Percentiles rank a stretch among this genome's conserved stretches.
phyloP scores from a whole-genome alignment of 2,797 vertebrate species.

The Philypnodon macrostomus region DNA sequence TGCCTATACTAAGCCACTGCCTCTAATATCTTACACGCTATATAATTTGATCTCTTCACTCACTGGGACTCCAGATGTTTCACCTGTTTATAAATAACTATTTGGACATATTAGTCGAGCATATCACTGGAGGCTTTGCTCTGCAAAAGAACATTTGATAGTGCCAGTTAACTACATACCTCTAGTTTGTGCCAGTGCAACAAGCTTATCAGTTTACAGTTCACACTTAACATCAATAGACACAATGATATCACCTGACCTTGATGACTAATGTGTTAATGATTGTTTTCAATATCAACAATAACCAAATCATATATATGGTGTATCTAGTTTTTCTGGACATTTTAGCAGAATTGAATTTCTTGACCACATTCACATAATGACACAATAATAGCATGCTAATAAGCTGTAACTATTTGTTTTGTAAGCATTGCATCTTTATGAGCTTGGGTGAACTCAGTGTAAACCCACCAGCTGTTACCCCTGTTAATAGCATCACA shows the following conservation, averaged over 20 bases:
- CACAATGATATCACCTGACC: conserved; percentile 47
- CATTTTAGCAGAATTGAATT: conserved; percentile 12
- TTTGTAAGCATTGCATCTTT: conserved; percentile 28
- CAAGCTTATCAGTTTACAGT: no score
- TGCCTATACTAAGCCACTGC: conserved; percentile 26
- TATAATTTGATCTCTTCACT: conserved; percentile 36
- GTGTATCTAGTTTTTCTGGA: conserved; percentile 2
- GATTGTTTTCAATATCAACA: conserved; percentile 41
- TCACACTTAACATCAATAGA: conserved; percentile 46
- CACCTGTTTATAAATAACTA: conserved; percentile 64
- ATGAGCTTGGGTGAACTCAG: conserved; percentile 32
- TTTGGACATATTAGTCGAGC: conserved; percentile 54
- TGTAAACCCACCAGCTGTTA: conserved; percentile 41
- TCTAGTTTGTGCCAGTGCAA: conserved; percentile 49
- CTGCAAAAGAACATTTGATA: conserved; percentile 27
- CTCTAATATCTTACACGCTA: conserved; percentile 27
- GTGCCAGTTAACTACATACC: conserved; percentile 34
- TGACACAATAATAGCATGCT: conserved; percentile 22
- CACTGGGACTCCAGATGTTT: conserved; percentile 65
- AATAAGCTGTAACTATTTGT: conserved; percentile 21
- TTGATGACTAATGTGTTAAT: conserved; percentile 46
- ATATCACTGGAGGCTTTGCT: conserved; percentile 49
- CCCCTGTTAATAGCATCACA: conserved; percentile 45
- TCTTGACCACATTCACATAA: conserved; percentile 19
- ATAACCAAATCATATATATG: background rate